phyloP scores from a whole-genome alignment of 2,797 vertebrate genomes.

The Gallinago solitaria region DNA sequence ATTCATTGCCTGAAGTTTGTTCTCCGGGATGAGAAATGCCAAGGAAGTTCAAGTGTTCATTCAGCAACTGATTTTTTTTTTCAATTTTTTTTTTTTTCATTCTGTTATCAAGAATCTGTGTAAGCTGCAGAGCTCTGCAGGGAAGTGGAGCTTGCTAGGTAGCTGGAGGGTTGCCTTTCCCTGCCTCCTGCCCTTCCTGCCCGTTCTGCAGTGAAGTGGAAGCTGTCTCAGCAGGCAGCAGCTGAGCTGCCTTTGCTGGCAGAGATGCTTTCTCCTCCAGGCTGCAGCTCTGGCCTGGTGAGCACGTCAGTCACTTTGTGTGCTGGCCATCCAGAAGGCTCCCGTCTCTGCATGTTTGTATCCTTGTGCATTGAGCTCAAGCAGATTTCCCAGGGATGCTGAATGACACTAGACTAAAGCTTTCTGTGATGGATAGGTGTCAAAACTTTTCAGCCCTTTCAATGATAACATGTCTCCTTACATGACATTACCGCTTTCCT shows the following conservation, averaged over 20 bases:
- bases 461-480: background rate
- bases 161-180: constrained; percentile 22
- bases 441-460: constrained; percentile 1
- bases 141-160: background rate
- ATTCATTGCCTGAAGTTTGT: constrained; percentile 1
- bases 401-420: background rate
- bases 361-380: background rate
- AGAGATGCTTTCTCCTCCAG: constrained; percentile 2
- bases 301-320: background rate
- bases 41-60: background rate
- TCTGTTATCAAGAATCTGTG: background rate
- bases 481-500: background rate
- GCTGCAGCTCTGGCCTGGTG: background rate
- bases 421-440: constrained; percentile 3
- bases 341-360: background rate
- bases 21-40: background rate
- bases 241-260: constrained; percentile 14
- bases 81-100: background rate
- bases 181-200: background rate
- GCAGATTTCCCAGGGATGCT: background rate
- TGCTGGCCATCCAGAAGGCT: constrained; percentile 27
- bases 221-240: background rate
- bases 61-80: background rate
- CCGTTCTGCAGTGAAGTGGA: background rate
- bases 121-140: background rate